Percentiles rank a stretch among this genome's conserved stretches.
Conservation (phyloP, 2,113 vertebrate genomes). For the Melanerpes formicivorus region DNA sequence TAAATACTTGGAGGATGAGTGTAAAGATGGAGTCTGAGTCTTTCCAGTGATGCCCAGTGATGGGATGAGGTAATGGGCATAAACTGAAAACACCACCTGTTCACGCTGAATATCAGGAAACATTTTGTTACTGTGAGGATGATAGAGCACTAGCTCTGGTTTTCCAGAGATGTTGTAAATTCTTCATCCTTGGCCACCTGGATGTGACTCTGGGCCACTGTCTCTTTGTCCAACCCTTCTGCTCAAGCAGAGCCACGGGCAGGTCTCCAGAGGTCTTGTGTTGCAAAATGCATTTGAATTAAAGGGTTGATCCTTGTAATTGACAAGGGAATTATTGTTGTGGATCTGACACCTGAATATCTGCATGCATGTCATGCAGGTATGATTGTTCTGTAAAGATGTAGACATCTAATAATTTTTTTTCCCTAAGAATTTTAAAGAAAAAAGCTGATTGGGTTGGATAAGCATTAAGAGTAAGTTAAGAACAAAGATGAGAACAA, state of each 20-base stretch:
- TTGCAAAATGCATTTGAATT: neutral
- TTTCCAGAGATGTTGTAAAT: neutral
- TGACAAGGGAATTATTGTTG: neutral
- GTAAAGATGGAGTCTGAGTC: neutral
- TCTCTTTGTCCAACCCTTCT: neutral
- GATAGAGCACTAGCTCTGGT: neutral
- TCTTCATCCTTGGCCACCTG: neutral
- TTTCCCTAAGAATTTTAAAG: neutral
- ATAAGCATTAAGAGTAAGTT: neutral
- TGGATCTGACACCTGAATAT: neutral
- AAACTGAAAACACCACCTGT: neutral
- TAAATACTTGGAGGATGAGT: neutral
- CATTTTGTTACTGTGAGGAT: neutral
- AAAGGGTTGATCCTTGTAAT: neutral
- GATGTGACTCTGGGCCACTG: fast-evolving
- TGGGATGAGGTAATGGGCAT: neutral
- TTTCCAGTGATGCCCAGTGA: neutral
- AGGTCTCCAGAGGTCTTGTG: neutral
- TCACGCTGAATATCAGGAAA: neutral
- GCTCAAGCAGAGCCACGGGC: neutral
- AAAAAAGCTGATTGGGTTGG: neutral
- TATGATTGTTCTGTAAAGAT: neutral
- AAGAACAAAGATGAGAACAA: neutral
- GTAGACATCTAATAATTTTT: neutral
- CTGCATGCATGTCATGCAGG: fast-evolving